Evolutionary conservation across 1,140 invertebrate genomes (phyloP).

Genomic region (Anoplolepis gracilipes): DNA sequence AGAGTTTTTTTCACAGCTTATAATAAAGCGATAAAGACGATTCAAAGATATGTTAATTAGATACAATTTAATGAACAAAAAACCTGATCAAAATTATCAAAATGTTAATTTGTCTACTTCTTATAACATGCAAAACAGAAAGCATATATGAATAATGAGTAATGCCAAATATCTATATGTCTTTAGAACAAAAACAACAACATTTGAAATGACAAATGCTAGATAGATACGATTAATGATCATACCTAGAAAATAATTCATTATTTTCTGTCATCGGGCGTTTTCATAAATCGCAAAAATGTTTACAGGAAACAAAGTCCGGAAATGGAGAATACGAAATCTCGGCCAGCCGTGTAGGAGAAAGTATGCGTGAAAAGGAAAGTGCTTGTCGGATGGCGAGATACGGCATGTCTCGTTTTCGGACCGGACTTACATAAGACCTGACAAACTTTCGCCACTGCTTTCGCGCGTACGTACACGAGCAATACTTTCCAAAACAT

Average conservation of each 20-base stretch:
- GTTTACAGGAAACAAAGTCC: neutral
- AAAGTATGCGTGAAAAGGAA: conserved; percentile 82
- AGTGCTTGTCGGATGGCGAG: conserved; percentile 70
- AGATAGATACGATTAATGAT: neutral
- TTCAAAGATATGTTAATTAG: conserved; percentile 9
- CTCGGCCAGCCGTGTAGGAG: conserved; percentile 60
- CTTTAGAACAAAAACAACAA: neutral
- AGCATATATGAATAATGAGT: neutral
- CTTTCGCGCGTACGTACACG: too few relatives aligned
- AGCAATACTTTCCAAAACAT: conserved; percentile 1
- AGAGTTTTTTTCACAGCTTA: neutral
- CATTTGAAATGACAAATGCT: neutral
- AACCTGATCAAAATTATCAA: neutral
- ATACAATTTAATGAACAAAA: neutral
- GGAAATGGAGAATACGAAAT: neutral
- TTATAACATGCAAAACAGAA: neutral
- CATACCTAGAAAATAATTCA: neutral
- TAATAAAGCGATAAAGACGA: neutral
- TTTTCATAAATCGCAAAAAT: neutral
- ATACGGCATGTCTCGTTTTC: conserved; percentile 66
- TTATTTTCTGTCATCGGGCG: neutral
- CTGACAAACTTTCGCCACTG: conserved; percentile 53
- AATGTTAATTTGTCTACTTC: neutral
- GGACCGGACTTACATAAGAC: conserved; percentile 72
- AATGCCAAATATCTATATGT: neutral